Evolutionary conservation across 2,888 invertebrate species (phyloP).

Genomic region (Lasioglossum morio): DNA sequence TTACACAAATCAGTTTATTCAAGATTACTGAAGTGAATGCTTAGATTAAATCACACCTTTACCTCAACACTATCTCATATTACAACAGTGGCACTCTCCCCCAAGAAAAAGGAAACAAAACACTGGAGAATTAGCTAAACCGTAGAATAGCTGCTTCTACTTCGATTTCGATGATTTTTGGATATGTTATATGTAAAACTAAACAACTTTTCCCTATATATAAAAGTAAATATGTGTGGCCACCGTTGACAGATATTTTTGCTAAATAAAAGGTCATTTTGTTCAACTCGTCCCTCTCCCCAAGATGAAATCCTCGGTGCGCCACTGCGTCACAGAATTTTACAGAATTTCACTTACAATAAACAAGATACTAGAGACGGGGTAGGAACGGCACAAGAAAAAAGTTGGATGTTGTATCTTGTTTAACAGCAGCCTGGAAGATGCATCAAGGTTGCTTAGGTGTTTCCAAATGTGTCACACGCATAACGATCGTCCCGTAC

Average conservation of each 20-base stretch:
- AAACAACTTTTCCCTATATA: too few relatives aligned
- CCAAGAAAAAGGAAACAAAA: too few relatives aligned
- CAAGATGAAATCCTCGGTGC: too few relatives aligned
- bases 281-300: too few relatives aligned
- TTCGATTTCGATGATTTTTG: too few relatives aligned
- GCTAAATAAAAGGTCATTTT: too few relatives aligned
- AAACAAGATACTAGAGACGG: not conserved
- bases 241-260: too few relatives aligned
- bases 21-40: not conserved
- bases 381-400: not conserved
- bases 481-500: constrained; percentile 54
- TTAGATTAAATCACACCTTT: not conserved
- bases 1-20: not conserved
- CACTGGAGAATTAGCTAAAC: too few relatives aligned
- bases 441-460: constrained; percentile 25
- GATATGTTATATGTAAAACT: too few relatives aligned
- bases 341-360: constrained; percentile 15
- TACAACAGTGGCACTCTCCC: not conserved
- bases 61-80: not conserved
- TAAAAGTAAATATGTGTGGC: too few relatives aligned
- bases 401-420: constrained; percentile 8
- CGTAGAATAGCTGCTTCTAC: too few relatives aligned
- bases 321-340: not conserved
- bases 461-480: constrained; percentile 46
- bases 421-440: constrained; percentile 15